Base-by-base conservation (phyloP, 2,113 vertebrate genomes). In the Sinocyclocheilus maitianheensis region DNA sequence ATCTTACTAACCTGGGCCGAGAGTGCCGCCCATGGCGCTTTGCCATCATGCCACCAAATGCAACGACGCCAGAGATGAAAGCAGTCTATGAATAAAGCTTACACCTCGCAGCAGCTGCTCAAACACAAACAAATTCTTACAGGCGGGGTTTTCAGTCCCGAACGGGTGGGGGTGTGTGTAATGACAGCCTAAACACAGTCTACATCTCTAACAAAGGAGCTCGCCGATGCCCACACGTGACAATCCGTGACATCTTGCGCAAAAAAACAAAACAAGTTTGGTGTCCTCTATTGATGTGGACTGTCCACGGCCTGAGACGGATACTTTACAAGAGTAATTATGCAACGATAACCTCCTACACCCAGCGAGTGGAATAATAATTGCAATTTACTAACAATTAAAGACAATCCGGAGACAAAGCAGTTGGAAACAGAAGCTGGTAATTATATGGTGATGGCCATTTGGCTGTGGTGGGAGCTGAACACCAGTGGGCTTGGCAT, bases 321-420 rank as follows among this genome's bases (percentile, higher is more conserved):
- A 76, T 37, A 40, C 34, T 72, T 72, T 37, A 40, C 34, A 71
- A 11, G 83, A 86, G 87, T 87, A 88, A 90, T 90, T 85, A 90
- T 75, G 48, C 40, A 37, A 43, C 20, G 10, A 65, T 63, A 10
- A 53, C 87, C 69, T 88, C 80, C 43, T 83, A 58, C 22, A 43
- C 37, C 46, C 46, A 48, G 10, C 1, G 11, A 48, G 46, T 48
- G 46, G 46, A 48, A 48, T 48, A 48, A 48, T 3, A 48, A 48
- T 48, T 89, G 88, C 88, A 89, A 89, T 89, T 88, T 88, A 87
- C 83, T 63, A 87, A 85, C 90, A 87, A 86, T 89, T 90, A 84
- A 87, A 85, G 80, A 84, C 87, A 85, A 85, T 80, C 77, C 20
- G 20, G 80, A 87, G 88, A 89, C 82, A 71, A 85, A 85, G 55